These are phyloP conservation scores for Drosophila sechellia DNA, from an alignment of 1,140 invertebrate genomes.

Conservation along the genomic window DNA sequence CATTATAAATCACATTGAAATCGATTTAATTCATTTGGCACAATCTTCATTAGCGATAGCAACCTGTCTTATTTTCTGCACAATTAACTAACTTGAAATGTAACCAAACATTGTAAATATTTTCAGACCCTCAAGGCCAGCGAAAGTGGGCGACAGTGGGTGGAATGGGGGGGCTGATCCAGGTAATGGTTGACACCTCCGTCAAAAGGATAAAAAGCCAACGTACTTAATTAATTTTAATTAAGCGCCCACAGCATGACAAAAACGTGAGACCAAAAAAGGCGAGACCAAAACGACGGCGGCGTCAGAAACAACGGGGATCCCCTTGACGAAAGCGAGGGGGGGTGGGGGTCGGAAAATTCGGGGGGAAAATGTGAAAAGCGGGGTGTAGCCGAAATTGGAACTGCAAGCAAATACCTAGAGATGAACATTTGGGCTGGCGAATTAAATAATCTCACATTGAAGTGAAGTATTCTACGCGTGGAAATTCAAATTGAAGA, in stretches of 20 bases:
- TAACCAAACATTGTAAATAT: slow-evolving; percentile 67
- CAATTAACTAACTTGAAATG: slow-evolving; percentile 72
- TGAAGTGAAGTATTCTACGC: background rate
- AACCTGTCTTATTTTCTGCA: slow-evolving; percentile 32
- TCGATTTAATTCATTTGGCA: no score
- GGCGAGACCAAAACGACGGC: slow-evolving; percentile 23
- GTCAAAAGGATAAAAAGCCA: slow-evolving; percentile 70
- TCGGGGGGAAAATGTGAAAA: background rate
- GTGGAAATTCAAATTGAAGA: no score
- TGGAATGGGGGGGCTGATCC: slow-evolving; percentile 5
- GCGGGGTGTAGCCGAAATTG: slow-evolving; percentile 3
- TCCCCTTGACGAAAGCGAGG: background rate
- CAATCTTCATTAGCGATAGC: slow-evolving; percentile 18
- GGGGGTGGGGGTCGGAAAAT: background rate
- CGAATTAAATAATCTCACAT: background rate
- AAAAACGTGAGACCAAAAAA: slow-evolving; percentile 51
- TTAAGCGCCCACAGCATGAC: slow-evolving; percentile 71
- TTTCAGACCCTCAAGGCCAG: slow-evolving; percentile 40
- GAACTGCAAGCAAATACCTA: slow-evolving; percentile 15
- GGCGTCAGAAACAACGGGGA: slow-evolving; percentile 3
- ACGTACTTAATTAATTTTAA: slow-evolving; percentile 80
- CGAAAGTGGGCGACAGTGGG: background rate
- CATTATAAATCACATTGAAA: no score
- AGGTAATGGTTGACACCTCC: slow-evolving; percentile 55
- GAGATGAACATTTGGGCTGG: slow-evolving; percentile 1